These are phyloP conservation scores for Carassius gibelio DNA, from an alignment of 2,113 vertebrate genomes.

Conservation along the genomic window DNA sequence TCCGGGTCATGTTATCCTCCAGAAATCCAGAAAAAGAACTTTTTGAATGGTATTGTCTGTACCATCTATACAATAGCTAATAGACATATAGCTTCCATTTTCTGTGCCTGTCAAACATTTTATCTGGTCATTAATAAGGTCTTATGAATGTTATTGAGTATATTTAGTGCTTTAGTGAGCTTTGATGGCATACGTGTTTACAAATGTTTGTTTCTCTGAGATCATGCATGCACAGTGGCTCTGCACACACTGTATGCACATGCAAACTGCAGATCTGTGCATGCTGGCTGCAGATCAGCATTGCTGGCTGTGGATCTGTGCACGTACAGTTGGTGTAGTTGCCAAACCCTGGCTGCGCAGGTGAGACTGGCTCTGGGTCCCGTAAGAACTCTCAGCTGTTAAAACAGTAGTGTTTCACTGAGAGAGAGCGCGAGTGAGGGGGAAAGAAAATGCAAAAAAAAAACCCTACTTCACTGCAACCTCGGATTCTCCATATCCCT, in stretches of 20 bases:
- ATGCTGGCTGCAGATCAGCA: conserved; percentile 27
- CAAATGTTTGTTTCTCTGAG: background rate
- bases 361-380: conserved; percentile 75
- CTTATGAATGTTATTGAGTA: background rate
- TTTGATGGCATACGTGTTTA: background rate
- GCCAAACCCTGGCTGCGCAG: conserved; percentile 61
- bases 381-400: conserved; percentile 83
- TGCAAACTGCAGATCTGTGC: conserved; percentile 45
- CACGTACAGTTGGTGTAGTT: conserved; percentile 36
- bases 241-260: background rate
- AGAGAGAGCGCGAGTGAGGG: conserved; percentile 58
- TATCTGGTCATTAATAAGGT: background rate
- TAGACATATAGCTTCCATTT: background rate
- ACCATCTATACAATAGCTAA: background rate
- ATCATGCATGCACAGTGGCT: background rate
- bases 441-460: conserved; percentile 63
- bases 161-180: background rate
- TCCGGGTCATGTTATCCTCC: background rate
- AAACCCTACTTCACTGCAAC: conserved; percentile 64
- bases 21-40: background rate
- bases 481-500: conserved; percentile 77
- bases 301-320: conserved; percentile 17
- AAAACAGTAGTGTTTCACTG: conserved; percentile 76
- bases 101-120: background rate
- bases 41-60: background rate